Conservation (phyloP, 2,113 vertebrate genomes). For the Paramormyrops kingsleyae region DNA sequence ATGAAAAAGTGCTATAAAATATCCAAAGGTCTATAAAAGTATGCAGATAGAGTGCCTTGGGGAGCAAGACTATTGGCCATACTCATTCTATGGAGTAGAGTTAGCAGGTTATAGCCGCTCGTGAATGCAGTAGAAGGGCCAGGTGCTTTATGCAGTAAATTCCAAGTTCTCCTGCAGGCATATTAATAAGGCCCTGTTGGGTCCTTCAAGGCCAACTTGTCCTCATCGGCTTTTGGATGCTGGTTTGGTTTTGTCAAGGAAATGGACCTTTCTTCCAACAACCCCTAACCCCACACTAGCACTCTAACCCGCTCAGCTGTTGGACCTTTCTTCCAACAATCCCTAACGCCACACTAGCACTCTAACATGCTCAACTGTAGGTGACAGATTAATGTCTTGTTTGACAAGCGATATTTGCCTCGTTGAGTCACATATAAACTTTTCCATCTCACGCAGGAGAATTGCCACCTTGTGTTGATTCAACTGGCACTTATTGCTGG, state of each 20-base stretch:
- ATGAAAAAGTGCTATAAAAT: background rate
- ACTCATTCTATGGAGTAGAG: background rate
- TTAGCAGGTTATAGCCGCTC: background rate
- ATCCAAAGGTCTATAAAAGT: background rate
- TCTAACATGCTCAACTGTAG: background rate
- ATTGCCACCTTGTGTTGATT: background rate
- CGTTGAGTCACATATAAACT: background rate
- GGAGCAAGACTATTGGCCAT: background rate
- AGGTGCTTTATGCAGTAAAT: slow-evolving; percentile 9
- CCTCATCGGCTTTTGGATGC: too few species aligned
- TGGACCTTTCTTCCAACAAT: background rate
- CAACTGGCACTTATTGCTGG: background rate
- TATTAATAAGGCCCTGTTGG: background rate
- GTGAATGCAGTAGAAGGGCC: background rate
- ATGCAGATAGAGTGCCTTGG: background rate
- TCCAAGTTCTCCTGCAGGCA: background rate
- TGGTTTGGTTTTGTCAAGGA: background rate
- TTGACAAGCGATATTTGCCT: background rate
- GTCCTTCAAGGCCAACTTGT: background rate
- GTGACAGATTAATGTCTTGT: background rate
- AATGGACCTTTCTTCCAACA: background rate
- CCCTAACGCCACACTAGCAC: background rate
- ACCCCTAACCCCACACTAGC: background rate
- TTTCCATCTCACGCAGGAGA: background rate
- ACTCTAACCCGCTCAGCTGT: background rate